A percentile compares a stretch with the other conserved stretches of the same genome.
Conservation (phyloP, 2,888 invertebrate species). For the Epinotia demarniana region DNA sequence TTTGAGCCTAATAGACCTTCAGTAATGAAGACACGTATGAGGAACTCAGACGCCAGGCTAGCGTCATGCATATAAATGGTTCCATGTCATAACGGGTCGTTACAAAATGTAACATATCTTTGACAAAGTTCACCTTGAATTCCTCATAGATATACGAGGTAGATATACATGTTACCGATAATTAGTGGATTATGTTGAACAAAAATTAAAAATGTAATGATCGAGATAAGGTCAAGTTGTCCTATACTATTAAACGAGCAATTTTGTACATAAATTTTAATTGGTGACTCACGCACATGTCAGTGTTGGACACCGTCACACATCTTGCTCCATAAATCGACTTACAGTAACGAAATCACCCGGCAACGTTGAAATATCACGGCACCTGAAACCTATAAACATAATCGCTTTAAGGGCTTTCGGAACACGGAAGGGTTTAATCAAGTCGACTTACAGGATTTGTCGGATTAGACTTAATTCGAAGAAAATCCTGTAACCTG, state of each 20-base stretch:
- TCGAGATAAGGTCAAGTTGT: no score
- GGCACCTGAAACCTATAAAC: conserved; percentile 36
- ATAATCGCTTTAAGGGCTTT: conserved; percentile 43
- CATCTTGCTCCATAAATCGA: neutral
- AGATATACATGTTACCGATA: no score
- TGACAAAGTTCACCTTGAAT: no score
- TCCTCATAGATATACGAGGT: no score
- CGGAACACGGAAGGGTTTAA: conserved; percentile 49
- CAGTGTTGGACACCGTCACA: neutral
- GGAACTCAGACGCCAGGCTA: neutral
- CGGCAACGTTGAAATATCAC: conserved; percentile 22
- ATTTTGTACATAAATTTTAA: no score
- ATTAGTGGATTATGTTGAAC: no score
- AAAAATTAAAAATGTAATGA: no score
- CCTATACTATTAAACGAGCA: no score
- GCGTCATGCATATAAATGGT: neutral
- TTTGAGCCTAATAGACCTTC: neutral
- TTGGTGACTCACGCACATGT: neutral
- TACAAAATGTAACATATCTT: neutral
- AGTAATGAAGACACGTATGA: neutral
- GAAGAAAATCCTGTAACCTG: conserved; percentile 35
- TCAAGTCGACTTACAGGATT: conserved; percentile 48
- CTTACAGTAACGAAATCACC: conserved; percentile 25
- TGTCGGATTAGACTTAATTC: conserved; percentile 45
- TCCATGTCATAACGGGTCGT: neutral